Evolutionary conservation across 2,888 invertebrate genomes (phyloP).

Genomic region (Rhodophaea formosa): DNA sequence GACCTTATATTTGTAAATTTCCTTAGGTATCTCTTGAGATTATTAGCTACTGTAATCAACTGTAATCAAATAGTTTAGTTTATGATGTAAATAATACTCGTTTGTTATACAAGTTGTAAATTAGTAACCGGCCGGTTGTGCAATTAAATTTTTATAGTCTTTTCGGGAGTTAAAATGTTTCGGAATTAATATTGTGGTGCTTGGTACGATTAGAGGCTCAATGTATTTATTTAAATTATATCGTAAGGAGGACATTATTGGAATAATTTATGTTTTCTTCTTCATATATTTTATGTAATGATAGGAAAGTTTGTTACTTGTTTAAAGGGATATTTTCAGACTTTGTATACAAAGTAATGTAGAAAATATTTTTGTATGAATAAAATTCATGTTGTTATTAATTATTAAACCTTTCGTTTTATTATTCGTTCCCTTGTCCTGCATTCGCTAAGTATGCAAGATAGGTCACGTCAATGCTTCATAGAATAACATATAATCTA

Average conservation of each 20-base stretch:
- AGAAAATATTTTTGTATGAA: conserved; percentile 45
- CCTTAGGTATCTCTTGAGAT: too few species aligned
- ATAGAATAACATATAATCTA: too few species aligned
- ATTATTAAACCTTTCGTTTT: conserved; percentile 20
- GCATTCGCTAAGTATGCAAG: too few species aligned
- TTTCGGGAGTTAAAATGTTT: conserved; percentile 40
- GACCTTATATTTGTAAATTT: too few species aligned
- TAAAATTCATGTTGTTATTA: conserved; percentile 32
- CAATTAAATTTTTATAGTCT: conserved; percentile 61
- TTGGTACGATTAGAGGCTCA: conserved; percentile 61
- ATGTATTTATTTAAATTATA: conserved; percentile 46
- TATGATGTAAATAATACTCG: conserved; percentile 43
- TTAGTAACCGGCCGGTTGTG: conserved; percentile 75
- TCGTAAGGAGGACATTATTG: conserved; percentile 11
- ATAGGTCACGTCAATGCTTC: too few species aligned
- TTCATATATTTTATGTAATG: neutral
- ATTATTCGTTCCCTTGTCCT: conserved; percentile 7
- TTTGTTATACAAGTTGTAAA: conserved; percentile 47
- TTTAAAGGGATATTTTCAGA: conserved; percentile 46
- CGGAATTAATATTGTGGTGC: conserved; percentile 49
- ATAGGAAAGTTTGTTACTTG: conserved; percentile 33
- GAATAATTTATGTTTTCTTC: neutral
- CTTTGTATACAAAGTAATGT: conserved; percentile 45
- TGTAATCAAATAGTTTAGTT: conserved; percentile 26
- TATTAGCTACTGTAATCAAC: neutral